Conservation (phyloP, 2,888 invertebrate species). For the Coecobrya sp. region DNA sequence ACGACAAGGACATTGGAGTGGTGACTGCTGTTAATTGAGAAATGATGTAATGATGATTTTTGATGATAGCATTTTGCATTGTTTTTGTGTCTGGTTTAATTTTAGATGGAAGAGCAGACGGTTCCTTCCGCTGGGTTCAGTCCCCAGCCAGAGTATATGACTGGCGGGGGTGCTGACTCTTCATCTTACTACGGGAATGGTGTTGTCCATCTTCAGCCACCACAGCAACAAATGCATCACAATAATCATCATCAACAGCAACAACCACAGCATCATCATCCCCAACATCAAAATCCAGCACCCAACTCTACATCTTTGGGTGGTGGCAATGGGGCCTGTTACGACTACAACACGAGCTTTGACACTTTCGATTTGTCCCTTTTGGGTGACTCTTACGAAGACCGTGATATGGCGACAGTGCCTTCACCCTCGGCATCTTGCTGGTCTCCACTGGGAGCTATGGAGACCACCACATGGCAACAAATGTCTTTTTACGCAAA, state of each 20-base stretch:
- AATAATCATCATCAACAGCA: too few species aligned
- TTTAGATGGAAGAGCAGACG: slow-evolving; percentile 93
- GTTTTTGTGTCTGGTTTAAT: slow-evolving; percentile 34
- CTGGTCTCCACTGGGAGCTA: slow-evolving; percentile 82
- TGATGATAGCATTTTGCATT: background rate
- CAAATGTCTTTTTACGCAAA: slow-evolving; percentile 85
- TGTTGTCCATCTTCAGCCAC: slow-evolving; percentile 87
- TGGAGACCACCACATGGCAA: slow-evolving; percentile 84
- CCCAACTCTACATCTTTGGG: slow-evolving; percentile 68
- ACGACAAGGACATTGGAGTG: background rate
- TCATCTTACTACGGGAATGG: slow-evolving; percentile 55
- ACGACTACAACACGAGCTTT: slow-evolving; percentile 82
- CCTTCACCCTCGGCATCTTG: slow-evolving; percentile 86
- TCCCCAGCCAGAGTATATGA: slow-evolving; percentile 90
- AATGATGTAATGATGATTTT: slow-evolving; percentile 19
- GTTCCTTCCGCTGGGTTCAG: slow-evolving; percentile 93
- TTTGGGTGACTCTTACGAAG: slow-evolving; percentile 84
- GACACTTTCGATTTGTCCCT: slow-evolving; percentile 86
- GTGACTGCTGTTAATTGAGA: slow-evolving; percentile 3
- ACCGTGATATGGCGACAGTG: slow-evolving; percentile 85
- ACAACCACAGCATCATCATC: slow-evolving; percentile 46
- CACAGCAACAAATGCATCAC: slow-evolving; percentile 88
- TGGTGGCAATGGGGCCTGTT: slow-evolving; percentile 69
- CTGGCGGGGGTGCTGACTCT: slow-evolving; percentile 52
- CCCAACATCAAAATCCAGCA: slow-evolving; percentile 55